Conservation (phyloP, 2,888 invertebrate genomes). For the Megalurothrips usitatus region DNA sequence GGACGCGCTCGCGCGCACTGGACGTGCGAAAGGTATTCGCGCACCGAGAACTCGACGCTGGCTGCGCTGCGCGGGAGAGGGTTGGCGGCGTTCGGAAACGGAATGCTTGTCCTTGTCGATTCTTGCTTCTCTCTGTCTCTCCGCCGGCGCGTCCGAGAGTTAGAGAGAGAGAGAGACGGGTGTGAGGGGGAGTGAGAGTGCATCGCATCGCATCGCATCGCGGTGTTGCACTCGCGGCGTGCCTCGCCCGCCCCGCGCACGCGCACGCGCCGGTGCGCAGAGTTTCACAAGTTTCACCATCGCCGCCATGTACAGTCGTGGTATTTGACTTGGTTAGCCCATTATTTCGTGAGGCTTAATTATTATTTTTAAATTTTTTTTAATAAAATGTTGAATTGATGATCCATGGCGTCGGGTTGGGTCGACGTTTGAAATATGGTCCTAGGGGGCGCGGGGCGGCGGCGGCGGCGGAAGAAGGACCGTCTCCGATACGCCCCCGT, state of each 20-base stretch:
- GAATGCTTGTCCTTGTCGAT: no score
- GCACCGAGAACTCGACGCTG: not conserved
- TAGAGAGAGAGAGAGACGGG: no score
- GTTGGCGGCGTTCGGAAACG: no score
- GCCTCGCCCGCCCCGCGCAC: not conserved
- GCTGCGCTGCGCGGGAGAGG: no score
- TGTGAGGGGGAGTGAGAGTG: no score
- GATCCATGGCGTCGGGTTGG: not conserved
- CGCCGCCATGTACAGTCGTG: not conserved
- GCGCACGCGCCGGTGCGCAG: not conserved
- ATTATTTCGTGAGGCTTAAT: not conserved
- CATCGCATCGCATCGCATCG: no score
- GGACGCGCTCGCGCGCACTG: not conserved
- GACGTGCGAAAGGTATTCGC: not conserved
- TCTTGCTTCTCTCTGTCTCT: no score
- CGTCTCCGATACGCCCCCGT: not conserved
- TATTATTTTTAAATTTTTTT: not conserved
- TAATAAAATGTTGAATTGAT: not conserved
- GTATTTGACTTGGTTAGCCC: not conserved
- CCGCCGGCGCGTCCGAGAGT: not conserved
- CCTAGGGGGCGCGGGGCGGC: not conserved
- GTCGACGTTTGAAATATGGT: not conserved
- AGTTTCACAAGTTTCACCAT: constrained; percentile 9
- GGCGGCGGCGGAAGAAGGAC: not conserved
- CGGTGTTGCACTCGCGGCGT: not conserved